Evolutionary conservation across 2,113 vertebrate species (phyloP).

Genomic region (Otus sunia): DNA sequence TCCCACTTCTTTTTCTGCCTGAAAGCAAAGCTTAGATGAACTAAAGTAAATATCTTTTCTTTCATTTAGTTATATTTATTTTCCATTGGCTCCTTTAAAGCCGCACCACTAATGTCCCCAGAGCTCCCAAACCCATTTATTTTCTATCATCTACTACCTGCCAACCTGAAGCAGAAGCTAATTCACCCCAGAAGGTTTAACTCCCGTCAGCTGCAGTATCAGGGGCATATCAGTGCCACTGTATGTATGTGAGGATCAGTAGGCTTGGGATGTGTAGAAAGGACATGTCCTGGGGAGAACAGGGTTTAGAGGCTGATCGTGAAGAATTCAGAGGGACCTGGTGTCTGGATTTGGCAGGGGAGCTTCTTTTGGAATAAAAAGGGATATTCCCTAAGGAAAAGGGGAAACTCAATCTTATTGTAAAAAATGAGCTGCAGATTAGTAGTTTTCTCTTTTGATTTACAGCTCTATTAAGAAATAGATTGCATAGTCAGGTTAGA

Average conservation of each 20-base stretch:
- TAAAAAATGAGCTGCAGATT: not conserved
- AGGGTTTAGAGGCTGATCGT: not conserved
- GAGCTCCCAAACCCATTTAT: conserved; percentile 53
- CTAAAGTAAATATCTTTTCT: conserved; percentile 47
- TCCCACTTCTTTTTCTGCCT: not conserved
- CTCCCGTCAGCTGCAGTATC: not conserved
- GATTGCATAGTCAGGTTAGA: not conserved
- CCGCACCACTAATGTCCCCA: conserved; percentile 14
- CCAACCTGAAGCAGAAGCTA: conserved; percentile 7
- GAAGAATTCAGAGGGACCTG: not conserved
- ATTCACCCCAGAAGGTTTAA: conserved; percentile 54
- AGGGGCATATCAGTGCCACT: not conserved
- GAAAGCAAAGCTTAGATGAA: conserved; percentile 23
- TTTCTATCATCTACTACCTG: conserved; percentile 49
- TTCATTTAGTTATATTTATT: conserved; percentile 45
- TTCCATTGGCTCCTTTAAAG: not conserved
- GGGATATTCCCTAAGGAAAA: not conserved
- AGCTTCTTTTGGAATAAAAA: not conserved
- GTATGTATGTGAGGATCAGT: conserved; percentile 13
- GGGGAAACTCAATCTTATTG: not conserved
- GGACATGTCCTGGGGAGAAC: not conserved
- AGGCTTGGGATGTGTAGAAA: not conserved
- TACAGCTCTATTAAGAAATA: not conserved
- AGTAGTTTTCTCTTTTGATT: not conserved
- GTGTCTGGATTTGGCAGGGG: not conserved